These are phyloP conservation scores for Trichonephila clavata DNA, from an alignment of 1,140 invertebrate species.

Conservation along the genomic window DNA sequence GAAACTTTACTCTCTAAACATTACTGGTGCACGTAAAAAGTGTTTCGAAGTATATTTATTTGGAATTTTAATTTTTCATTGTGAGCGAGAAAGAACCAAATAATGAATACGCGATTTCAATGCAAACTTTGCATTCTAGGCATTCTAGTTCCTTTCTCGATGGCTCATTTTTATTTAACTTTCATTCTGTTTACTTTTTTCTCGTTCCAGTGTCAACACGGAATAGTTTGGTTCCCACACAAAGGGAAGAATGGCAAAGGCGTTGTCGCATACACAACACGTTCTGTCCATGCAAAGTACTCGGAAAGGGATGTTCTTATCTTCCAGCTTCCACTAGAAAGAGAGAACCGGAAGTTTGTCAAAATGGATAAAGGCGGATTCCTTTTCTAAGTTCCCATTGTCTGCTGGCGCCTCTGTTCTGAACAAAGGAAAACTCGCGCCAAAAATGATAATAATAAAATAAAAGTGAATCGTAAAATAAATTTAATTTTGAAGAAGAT, in stretches of 20 bases:
- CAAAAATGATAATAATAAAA: neutral
- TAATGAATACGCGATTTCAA: neutral
- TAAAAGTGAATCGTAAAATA: neutral
- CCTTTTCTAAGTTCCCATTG: conserved; percentile 9
- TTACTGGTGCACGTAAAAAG: too few species aligned
- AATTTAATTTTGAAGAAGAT: conserved; percentile 3
- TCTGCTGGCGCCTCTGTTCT: neutral
- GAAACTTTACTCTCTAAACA: too few species aligned
- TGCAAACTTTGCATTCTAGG: neutral
- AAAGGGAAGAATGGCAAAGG: neutral
- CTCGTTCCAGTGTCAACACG: neutral
- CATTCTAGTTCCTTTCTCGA: neutral
- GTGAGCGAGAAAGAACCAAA: neutral
- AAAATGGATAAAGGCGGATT: conserved; percentile 3
- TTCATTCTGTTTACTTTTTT: neutral
- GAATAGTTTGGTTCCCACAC: neutral
- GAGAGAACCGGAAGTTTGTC: neutral
- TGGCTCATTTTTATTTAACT: neutral
- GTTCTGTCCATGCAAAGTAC: neutral
- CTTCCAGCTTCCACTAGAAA: neutral
- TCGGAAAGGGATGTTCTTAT: conserved; percentile 11
- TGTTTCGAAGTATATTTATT: neutral
- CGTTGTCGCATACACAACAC: neutral
- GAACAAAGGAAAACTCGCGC: neutral
- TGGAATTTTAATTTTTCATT: neutral